Conservation (phyloP, 2,113 vertebrate genomes). For the Dipodomys spectabilis region DNA sequence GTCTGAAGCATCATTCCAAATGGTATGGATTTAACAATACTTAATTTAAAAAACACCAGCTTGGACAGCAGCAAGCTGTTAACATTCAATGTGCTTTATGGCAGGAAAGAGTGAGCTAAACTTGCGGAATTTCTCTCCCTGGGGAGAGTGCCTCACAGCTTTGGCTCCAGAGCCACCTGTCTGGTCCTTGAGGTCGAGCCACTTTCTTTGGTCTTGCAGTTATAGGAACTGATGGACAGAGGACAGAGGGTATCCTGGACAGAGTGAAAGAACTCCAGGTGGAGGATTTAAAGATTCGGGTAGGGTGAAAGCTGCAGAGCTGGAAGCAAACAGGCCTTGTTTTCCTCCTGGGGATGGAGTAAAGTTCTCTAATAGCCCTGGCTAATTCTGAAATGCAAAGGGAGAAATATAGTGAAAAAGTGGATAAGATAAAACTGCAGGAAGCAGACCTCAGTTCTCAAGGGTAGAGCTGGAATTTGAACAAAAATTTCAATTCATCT, state of each 20-base stretch:
- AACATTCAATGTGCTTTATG: slow-evolving; percentile 82
- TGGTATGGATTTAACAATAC: slow-evolving; percentile 80
- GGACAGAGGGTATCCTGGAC: not conserved
- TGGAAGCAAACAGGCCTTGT: not conserved
- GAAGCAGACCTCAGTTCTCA: not conserved
- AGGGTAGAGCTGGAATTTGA: not conserved
- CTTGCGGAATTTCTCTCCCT: slow-evolving; percentile 79
- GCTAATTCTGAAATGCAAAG: slow-evolving; percentile 39
- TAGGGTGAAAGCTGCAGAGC: not conserved
- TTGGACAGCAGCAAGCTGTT: slow-evolving; percentile 81
- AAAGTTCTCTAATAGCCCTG: not conserved
- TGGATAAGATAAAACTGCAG: not conserved
- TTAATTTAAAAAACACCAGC: slow-evolving; percentile 86
- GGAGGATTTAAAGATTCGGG: not conserved
- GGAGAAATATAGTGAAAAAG: not conserved
- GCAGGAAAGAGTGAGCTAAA: slow-evolving; percentile 83
- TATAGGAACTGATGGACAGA: not conserved
- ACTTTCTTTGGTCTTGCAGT: slow-evolving; percentile 30
- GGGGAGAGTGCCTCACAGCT: slow-evolving; percentile 71
- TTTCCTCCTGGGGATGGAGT: not conserved
- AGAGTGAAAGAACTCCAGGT: not conserved
- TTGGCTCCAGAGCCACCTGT: slow-evolving; percentile 80
- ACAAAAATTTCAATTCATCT: not conserved
- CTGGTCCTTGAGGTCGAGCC: slow-evolving; percentile 59
- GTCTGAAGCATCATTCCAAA: slow-evolving; percentile 82